Base-by-base conservation (phyloP, 2,797 vertebrate species). In the Acanthis flammea region DNA sequence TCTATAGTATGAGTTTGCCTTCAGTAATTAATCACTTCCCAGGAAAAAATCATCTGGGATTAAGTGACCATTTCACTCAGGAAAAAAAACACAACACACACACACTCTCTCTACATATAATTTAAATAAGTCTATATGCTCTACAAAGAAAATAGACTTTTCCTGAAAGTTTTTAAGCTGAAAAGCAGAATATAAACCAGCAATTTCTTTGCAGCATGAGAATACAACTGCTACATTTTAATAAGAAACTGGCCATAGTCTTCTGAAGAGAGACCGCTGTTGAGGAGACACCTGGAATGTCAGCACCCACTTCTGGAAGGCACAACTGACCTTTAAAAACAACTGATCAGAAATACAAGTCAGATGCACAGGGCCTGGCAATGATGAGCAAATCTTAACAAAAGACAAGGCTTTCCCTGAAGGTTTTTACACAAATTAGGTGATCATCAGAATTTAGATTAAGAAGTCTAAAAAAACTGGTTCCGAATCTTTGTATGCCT, bases 11-110 rank as follows among this genome's bases (percentile, higher is more conserved):
- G 28, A 71, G 37, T 66, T 70, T 55, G 58, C 48, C 76, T 90
- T 80, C 3, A 3, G 22, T 63, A 84, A 78, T 84, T 93, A 88
- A 94, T 76, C 81, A 85, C 22, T 74, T 90, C 48, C 45, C 73
- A 83, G 10, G 61, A 66, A 91, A 76, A 33, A 58, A 58, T 33
- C 50, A 47, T 77, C 42, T 47, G 61, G 30, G 57, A 77, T 74
- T 71, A 86, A 80, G 54, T 37, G 33, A 44, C 45, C 53, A 50
- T 77, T 89, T 53, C 24, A 45, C 24, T 73, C 18, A 16, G 24
- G 22, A 6, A 47, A 63, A 67, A 63, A 58, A n/a, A 9, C 3
- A 1, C 0, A 0, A 45, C 8, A 48, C 6, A 30, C 6, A 7
- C 2, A 7, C 6, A 24, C 9, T 19, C 7, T 21, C 1, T 28